These are phyloP conservation scores for Drosophila takahashii DNA, from an alignment of 1,140 invertebrate species.

Conservation along the genomic window DNA sequence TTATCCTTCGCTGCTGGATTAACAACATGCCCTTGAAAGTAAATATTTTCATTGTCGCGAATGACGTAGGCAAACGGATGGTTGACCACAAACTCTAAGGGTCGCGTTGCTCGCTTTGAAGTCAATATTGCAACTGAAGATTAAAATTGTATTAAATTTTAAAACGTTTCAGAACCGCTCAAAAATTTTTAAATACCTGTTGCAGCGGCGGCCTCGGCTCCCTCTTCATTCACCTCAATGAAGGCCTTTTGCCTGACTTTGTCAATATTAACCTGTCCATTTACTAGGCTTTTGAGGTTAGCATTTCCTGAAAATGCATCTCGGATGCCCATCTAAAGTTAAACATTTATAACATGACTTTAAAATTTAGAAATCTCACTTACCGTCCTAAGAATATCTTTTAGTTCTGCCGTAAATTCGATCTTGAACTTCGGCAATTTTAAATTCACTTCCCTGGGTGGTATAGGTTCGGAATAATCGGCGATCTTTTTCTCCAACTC, in stretches of 20 bases:
- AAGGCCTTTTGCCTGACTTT: slow-evolving; percentile 86
- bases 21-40: slow-evolving; percentile 2
- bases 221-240: slow-evolving; percentile 87
- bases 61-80: slow-evolving; percentile 62
- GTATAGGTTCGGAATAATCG: slow-evolving; percentile 43
- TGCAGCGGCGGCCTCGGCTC: slow-evolving; percentile 86
- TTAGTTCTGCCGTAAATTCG: slow-evolving; percentile 85
- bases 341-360: not conserved
- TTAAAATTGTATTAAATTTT: too few species aligned
- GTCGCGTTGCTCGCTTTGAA: too few species aligned
- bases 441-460: slow-evolving; percentile 83
- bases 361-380: not conserved
- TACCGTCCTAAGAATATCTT: slow-evolving; percentile 85
- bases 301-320: slow-evolving; percentile 86
- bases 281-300: slow-evolving; percentile 87
- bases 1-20: too few species aligned
- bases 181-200: slow-evolving; percentile 55
- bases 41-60: not conserved
- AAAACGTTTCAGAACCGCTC: too few species aligned
- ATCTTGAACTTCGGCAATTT: slow-evolving; percentile 88
- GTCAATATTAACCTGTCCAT: slow-evolving; percentile 61
- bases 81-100: too few species aligned
- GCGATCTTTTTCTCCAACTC: too few species aligned
- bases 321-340: slow-evolving; percentile 86
- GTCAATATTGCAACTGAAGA: too few species aligned